Evolutionary conservation across 1,140 invertebrate genomes (phyloP), one percentile per base, ranked within the genome.

Genomic region (Catajapyx aquilonaris): DNA sequence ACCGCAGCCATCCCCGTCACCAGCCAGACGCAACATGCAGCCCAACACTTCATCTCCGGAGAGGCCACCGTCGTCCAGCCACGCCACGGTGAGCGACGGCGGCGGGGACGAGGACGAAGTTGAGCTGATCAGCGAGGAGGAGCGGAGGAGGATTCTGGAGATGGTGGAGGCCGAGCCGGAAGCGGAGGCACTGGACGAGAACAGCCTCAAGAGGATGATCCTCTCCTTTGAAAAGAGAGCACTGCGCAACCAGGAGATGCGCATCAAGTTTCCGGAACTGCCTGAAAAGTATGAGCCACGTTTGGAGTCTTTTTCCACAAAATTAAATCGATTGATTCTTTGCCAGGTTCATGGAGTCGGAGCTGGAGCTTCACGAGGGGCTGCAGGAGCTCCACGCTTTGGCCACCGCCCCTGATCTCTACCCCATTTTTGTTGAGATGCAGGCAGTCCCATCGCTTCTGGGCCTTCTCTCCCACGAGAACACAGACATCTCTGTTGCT

Each of bases 201-300:
- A 71, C 19, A 71, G 71, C 31, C 62, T 96, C 1, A 94, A 94
- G 51, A 76, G 80, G 53, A 70, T 95, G 51, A 69, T 95, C 22
- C 58, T 93, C 11, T 65, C 80, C 32, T 93, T 98, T 64, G 94
- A 98, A 52, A 96, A 97, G 52, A 72, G 81, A 52, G 76, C 81
- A 30, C 61, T 93, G 0, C 88, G 79, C 57, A 99, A 99, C 56
- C 81, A 94, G 54, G 93, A 98, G 63, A 87, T 95, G 76, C 69
- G 95, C 47, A 95, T 98, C 1, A 99, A 99, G 59, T 97, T 90
- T 62, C 81, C 90, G 2, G 93, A 97, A 57, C 73, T 81, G 47
- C 87, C 95, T 28, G 85, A 95, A 53, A 94, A 93, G 71, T 76
- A 59, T 53, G 48, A 47, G 15, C 20, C 30, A 13, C 20, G 9